phyloP scores from a whole-genome alignment of 1,140 invertebrate species.

The Caerostris darwini region DNA sequence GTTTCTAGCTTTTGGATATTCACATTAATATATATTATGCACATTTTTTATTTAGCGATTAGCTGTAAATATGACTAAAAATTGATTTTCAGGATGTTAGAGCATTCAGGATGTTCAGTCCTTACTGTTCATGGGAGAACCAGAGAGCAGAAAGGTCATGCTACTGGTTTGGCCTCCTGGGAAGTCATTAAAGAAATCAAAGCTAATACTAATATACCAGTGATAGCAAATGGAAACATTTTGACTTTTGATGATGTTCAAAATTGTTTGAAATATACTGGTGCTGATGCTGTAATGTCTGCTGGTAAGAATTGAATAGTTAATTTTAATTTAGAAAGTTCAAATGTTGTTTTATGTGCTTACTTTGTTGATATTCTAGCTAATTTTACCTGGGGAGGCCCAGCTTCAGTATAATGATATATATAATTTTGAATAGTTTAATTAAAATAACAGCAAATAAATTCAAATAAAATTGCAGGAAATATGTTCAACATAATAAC shows the following conservation, averaged over 20 bases:
- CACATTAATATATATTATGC: too few relatives aligned
- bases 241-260: constrained; percentile 93
- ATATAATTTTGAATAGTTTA: too few relatives aligned
- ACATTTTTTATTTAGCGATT: too few relatives aligned
- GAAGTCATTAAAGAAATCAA: constrained; percentile 94
- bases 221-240: constrained; percentile 99
- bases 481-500: too few relatives aligned
- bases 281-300: constrained; percentile 88
- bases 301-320: constrained; percentile 80
- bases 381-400: too few relatives aligned
- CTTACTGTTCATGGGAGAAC: constrained; percentile 97
- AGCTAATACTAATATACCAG: constrained; percentile 92
- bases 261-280: constrained; percentile 92
- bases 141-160: constrained; percentile 95
- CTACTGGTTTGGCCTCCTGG: constrained; percentile 98
- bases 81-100: constrained; percentile 87
- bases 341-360: too few relatives aligned
- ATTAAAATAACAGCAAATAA: too few relatives aligned
- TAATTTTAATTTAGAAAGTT: too few relatives aligned
- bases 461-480: too few relatives aligned
- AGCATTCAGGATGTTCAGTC: constrained; percentile 92
- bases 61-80: background rate
- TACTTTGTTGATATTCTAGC: too few relatives aligned
- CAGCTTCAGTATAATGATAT: too few relatives aligned
- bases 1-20: too few relatives aligned